A percentile compares a stretch with the other conserved stretches of the same genome.
Conservation (phyloP, 2,113 vertebrate species). For the Lepidothrix coronata region DNA sequence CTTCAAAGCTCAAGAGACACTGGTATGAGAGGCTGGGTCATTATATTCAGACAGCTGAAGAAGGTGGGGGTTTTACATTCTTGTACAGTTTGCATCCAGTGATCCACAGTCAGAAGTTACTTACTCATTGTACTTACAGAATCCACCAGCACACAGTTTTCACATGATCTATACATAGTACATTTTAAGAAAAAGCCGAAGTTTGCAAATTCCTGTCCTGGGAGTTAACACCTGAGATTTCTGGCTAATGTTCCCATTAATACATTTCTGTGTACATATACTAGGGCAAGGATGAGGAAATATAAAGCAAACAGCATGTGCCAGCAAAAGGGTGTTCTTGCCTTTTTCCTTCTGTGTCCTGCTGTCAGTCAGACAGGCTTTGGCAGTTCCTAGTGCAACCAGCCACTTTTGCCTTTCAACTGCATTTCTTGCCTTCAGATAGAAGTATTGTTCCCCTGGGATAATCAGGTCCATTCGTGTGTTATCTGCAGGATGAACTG, state of each 20-base stretch:
- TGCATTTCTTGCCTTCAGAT: constrained; percentile 92
- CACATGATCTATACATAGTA: background rate
- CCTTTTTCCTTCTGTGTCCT: constrained; percentile 95
- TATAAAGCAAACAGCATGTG: background rate
- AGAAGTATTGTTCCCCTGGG: constrained; percentile 96
- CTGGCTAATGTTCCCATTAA: background rate
- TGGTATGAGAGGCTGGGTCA: background rate
- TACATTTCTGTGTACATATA: background rate
- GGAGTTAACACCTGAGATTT: background rate
- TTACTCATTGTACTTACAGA: background rate
- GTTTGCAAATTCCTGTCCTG: background rate
- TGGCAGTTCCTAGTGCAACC: constrained; percentile 92
- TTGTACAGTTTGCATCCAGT: background rate
- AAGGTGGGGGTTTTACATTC: background rate
- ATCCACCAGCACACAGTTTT: background rate
- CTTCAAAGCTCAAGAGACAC: background rate
- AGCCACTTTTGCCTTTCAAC: constrained; percentile 96
- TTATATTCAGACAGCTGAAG: background rate
- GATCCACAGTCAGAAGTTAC: background rate
- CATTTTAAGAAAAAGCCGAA: background rate
- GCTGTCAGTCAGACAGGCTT: constrained; percentile 95
- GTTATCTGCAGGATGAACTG: constrained; percentile 91
- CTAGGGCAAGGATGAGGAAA: background rate
- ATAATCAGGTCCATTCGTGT: constrained; percentile 94
- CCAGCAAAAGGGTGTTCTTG: constrained; percentile 41